Evolutionary conservation across 2,797 vertebrate species (phyloP).

Genomic region (Phaenicophaeus curvirostris): DNA sequence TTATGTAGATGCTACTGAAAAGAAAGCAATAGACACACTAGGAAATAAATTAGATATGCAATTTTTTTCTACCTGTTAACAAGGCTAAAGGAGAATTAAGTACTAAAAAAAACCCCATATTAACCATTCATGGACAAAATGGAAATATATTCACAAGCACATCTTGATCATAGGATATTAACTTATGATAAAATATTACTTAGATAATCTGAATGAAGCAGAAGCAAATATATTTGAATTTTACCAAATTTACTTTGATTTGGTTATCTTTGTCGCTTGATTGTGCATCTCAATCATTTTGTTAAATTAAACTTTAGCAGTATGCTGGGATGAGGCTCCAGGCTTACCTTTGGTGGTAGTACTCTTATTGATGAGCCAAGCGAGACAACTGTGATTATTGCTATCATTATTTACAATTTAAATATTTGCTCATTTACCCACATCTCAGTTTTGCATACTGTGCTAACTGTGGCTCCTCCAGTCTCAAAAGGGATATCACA

Average conservation of each 20-base stretch:
- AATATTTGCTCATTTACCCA: not conserved
- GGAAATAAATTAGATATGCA: not conserved
- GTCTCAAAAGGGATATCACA: too few species aligned
- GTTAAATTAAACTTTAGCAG: not conserved
- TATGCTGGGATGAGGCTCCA: not conserved
- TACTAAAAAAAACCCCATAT: accelerated
- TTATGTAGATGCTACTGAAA: not conserved
- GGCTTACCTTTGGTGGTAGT: not conserved
- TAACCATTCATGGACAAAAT: not conserved
- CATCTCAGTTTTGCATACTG: not conserved
- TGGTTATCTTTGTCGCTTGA: not conserved
- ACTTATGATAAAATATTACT: not conserved
- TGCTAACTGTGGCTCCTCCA: not conserved
- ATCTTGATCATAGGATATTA: not conserved
- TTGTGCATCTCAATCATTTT: not conserved
- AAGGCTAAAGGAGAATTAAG: not conserved
- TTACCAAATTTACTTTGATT: not conserved
- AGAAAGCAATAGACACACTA: not conserved
- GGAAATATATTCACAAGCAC: not conserved
- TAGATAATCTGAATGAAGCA: not conserved
- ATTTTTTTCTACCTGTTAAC: not conserved
- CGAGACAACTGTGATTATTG: not conserved
- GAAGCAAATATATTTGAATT: not conserved
- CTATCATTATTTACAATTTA: not conserved
- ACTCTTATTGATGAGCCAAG: not conserved